Percentiles rank a stretch among this genome's conserved stretches.
Conservation (phyloP, 2,797 vertebrate genomes). For the Alectoris magna region DNA sequence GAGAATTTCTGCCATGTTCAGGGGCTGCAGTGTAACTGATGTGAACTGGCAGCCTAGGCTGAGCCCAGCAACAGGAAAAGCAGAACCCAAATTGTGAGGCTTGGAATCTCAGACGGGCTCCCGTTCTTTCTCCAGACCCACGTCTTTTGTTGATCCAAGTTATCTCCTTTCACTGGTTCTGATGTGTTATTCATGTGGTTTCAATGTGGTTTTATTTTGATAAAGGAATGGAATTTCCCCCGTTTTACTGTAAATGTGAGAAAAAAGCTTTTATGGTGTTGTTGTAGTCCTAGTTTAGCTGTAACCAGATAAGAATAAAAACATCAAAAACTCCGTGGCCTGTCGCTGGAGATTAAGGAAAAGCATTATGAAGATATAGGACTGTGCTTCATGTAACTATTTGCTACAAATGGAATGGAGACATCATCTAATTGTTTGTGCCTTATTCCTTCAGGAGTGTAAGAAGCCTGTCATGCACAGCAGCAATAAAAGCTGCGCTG, state of each 20-base stretch:
- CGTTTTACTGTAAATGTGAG: slow-evolving; percentile 6
- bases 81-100: fast-evolving
- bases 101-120: not conserved
- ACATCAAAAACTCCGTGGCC: not conserved
- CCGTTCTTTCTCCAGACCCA: not conserved
- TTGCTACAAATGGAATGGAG: not conserved
- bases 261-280: slow-evolving; percentile 39
- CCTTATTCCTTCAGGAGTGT: not conserved
- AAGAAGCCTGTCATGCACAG: not conserved
- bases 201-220: not conserved
- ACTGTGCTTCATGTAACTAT: not conserved
- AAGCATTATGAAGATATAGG: not conserved
- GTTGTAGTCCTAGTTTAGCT: not conserved
- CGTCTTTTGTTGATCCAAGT: not conserved
- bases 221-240: slow-evolving; percentile 3
- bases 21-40: not conserved
- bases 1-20: not conserved
- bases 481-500: not conserved
- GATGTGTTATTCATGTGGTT: slow-evolving; percentile 44
- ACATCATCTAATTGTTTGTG: not conserved
- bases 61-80: not conserved
- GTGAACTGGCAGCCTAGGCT: not conserved
- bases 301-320: slow-evolving; percentile 18
- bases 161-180: not conserved
- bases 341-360: slow-evolving; percentile 21